phyloP scores from a whole-genome alignment of 2,797 vertebrate genomes.

The Helostoma temminkii region DNA sequence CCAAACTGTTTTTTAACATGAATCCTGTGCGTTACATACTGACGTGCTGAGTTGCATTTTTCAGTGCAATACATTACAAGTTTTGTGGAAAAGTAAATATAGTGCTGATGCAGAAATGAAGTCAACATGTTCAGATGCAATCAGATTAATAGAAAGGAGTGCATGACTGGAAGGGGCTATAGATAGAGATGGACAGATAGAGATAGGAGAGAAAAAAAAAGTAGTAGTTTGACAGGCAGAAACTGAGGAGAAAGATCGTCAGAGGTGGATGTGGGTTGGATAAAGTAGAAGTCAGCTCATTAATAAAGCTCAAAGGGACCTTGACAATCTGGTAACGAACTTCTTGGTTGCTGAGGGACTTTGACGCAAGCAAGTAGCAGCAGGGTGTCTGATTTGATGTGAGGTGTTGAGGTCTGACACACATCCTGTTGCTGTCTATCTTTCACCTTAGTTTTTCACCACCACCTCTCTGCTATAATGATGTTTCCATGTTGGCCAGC shows the following conservation, averaged over 20 bases:
- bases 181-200: too few relatives aligned
- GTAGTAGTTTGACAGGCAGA: constrained; percentile 23
- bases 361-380: constrained; percentile 31
- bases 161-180: too few relatives aligned
- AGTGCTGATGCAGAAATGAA: too few relatives aligned
- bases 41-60: too few relatives aligned
- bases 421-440: constrained; percentile 17
- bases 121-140: too few relatives aligned
- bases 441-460: constrained; percentile 25
- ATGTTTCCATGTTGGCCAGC: constrained; percentile 39
- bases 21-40: too few relatives aligned
- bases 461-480: constrained; percentile 58
- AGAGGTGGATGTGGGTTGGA: constrained; percentile 20
- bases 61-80: too few relatives aligned
- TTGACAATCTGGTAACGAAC: constrained; percentile 55
- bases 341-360: constrained; percentile 23
- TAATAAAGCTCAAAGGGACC: constrained; percentile 52
- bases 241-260: constrained; percentile 21
- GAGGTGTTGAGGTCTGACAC: constrained; percentile 56
- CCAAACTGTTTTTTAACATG: too few relatives aligned
- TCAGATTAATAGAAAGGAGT: too few relatives aligned
- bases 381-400: constrained; percentile 58
- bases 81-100: too few relatives aligned
- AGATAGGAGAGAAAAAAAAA: too few relatives aligned
- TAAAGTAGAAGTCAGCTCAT: constrained; percentile 49